Conservation (phyloP, 2,888 invertebrate genomes). For the Globia sparganii region DNA sequence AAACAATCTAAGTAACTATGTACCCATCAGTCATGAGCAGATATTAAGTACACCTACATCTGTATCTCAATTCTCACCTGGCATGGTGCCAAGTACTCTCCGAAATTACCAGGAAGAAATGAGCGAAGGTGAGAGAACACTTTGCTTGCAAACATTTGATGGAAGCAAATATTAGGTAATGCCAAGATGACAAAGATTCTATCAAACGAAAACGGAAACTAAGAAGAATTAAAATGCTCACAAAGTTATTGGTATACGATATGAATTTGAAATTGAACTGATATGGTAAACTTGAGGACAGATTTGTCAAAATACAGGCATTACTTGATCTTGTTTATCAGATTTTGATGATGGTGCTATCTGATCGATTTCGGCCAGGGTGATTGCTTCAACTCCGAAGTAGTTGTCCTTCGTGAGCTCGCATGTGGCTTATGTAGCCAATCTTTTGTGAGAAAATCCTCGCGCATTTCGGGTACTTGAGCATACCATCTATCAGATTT, state of each 20-base stretch:
- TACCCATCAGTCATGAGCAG: too few relatives aligned
- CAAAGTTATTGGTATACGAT: neutral
- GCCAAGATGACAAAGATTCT: neutral
- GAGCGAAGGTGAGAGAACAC: neutral
- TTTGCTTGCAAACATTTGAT: neutral
- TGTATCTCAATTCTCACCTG: conserved; percentile 7
- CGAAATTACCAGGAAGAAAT: conserved; percentile 34
- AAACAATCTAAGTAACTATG: neutral
- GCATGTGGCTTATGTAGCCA: too few relatives aligned
- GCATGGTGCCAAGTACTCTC: conserved; percentile 28
- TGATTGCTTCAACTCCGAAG: too few relatives aligned
- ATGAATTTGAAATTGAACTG: neutral
- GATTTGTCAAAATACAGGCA: neutral
- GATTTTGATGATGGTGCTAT: too few relatives aligned
- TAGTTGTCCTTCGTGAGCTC: too few relatives aligned
- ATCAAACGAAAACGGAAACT: neutral
- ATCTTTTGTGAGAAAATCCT: too few relatives aligned
- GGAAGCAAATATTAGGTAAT: neutral
- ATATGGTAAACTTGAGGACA: neutral
- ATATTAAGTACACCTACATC: neutral
- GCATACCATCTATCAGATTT: too few relatives aligned
- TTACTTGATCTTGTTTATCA: neutral
- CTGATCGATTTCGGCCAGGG: too few relatives aligned
- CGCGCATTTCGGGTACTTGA: too few relatives aligned
- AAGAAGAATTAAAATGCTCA: neutral